These are phyloP conservation scores for Chirona hameri DNA, from an alignment of 2,888 invertebrate species.

Conservation along the genomic window DNA sequence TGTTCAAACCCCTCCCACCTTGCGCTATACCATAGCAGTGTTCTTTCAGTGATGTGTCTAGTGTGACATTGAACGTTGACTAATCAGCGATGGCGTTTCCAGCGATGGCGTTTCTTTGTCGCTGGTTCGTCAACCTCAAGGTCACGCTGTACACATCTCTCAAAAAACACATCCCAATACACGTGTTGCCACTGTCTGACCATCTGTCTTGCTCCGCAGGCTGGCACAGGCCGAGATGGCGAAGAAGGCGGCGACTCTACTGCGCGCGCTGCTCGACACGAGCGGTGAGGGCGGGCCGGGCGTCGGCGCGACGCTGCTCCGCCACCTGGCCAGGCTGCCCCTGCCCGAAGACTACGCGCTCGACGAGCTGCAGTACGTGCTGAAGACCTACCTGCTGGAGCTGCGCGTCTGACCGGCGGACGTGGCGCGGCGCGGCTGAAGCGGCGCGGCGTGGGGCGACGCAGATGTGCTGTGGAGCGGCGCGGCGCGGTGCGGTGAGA, in stretches of 20 bases:
- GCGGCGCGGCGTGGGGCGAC: not conserved
- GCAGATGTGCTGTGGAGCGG: no score
- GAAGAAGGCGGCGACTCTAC: conserved; percentile 53
- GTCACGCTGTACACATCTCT: no score
- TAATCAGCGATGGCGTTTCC: no score
- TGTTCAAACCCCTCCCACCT: no score
- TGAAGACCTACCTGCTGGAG: not conserved
- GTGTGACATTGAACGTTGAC: no score
- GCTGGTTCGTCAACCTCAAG: no score
- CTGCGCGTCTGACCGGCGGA: not conserved
- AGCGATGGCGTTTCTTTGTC: no score
- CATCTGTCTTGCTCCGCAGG: conserved; percentile 43
- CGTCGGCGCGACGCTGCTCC: conserved; percentile 48
- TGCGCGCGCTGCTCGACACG: conserved; percentile 49
- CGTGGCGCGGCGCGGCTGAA: not conserved
- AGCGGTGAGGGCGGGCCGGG: conserved; percentile 35
- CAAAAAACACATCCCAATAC: no score
- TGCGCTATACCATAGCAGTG: no score
- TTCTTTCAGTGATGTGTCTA: no score
- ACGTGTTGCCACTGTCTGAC: no score
- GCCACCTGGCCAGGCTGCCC: conserved; percentile 54
- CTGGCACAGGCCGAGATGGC: conserved; percentile 60
- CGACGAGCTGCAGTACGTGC: conserved; percentile 48
- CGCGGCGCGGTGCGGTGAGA: no score
- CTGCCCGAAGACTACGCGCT: conserved; percentile 59